Base-by-base conservation (phyloP, 1,140 invertebrate species). In the Hycleus phaleratus region DNA sequence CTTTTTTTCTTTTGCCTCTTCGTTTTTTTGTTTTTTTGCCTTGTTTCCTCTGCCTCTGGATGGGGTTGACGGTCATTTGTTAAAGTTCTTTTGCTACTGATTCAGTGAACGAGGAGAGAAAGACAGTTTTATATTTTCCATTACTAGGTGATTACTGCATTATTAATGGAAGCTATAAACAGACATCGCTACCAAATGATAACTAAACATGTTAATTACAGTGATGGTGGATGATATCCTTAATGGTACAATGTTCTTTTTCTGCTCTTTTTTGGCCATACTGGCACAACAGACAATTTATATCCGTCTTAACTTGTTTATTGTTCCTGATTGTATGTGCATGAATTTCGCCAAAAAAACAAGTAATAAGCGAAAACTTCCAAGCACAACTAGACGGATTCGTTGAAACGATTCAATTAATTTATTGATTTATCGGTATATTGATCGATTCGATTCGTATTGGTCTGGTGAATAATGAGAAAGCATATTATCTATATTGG, bases 401-500 rank as follows among this genome's bases (percentile, higher is more conserved):
- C 18, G 18, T 18, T 18, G 18, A 32, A 32, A 32, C 2, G 4
- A 32, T 5, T 32, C 32, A 32, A 7, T 32, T 32, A 32, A 32
- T 32, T 32, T 32, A 32, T 32, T 32, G 7, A 32, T 4, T 32
- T 32, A 32, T 32, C 7, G 32, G 7, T 32, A 2, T 32, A 32
- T 32, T 32, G 32, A 32, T 32, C 32, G 7, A 32, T 32, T 32
- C 18, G 32, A 32, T 32, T 5, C 7, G 32, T 32, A 7, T 7
- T 5, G 7, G 32, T 32, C 32, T 47, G 43, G 38, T 68, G 59
- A 67, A 68, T 67, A 67, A 68, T 68, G 59, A 65, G 66, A 63
- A 49, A 64, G 58, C 57, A 54, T 63, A 62, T 62, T 68, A 65
- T 61, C 63, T 58, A 54, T 62, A 67, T 66, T 68, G 63, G 63